Evolutionary conservation across 2,113 vertebrate genomes (phyloP), one percentile per base, ranked within the genome.

Genomic region (Phoxinus phoxinus): DNA sequence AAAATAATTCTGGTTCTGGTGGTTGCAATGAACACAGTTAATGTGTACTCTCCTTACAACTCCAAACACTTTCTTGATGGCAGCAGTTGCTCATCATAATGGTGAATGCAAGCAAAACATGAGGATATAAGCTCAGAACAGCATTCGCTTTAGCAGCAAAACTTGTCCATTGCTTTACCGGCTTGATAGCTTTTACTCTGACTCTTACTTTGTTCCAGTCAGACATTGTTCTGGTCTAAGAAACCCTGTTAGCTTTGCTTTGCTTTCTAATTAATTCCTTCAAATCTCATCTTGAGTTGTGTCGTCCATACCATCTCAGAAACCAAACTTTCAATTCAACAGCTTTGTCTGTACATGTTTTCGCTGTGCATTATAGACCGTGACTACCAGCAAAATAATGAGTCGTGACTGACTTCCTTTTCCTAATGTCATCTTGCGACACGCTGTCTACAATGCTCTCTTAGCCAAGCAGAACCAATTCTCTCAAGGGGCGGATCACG

Each of bases 321-420:
- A 76, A 53, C 23, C 15, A 27, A 76, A 13, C 25, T 32, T 56
- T 63, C 37, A 19, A 1, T 27, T 25, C 10, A 61, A 25, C 25
- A 23, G 17, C 30, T 32, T 82, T 15, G 11, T 71, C 37, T 46
- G 41, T 41, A 8, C 35, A 8, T 30, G 2, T 46, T 4, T 41
- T 32, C 15, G 13, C 21, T n/a, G 19, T 79, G 30, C 15, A 41
- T 35, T 37, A 1, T 46, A 58, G 65, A 56, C 72, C 27, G 27
- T 56, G 58, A 81, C 72, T 41, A 51, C 35, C 63, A 56, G 30
- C 12, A 3, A 65, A 58, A 12, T 19, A 48, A 25, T 35, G 61
- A n/a, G 9, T 37, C 30, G 23, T 37, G 82, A 63, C 21, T 56
- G 15, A 69, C 78, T 86, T 89, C 85, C 85, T 82, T 59, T 86